Percentiles rank a stretch among this genome's conserved stretches.
Conservation (phyloP, 2,888 invertebrate genomes). For the Beris morrisii region DNA sequence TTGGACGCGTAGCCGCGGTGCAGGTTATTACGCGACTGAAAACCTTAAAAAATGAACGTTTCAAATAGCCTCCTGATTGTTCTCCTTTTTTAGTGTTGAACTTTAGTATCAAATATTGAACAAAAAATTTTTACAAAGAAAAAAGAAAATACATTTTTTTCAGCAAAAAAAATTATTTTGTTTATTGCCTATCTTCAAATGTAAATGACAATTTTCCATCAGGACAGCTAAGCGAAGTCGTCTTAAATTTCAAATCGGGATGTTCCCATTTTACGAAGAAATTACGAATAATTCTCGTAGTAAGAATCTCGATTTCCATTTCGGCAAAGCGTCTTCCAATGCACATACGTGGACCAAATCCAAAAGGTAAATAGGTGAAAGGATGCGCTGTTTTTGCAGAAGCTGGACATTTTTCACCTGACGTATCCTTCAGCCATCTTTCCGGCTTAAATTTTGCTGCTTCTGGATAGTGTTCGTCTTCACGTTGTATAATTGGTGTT, state of each 20-base stretch:
- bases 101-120: too few relatives aligned
- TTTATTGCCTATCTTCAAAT: conserved; percentile 1
- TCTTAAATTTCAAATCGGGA: conserved; percentile 44
- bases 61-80: too few relatives aligned
- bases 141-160: not conserved
- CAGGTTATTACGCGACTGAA: too few relatives aligned
- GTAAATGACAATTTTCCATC: conserved; percentile 53
- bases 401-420: conserved; percentile 7
- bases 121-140: too few relatives aligned
- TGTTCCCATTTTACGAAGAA: conserved; percentile 48
- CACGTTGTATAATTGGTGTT: conserved; percentile 65
- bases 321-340: conserved; percentile 71
- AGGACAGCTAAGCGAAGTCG: conserved; percentile 47
- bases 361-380: conserved; percentile 63
- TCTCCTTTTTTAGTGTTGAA: too few relatives aligned
- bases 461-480: conserved; percentile 65
- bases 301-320: conserved; percentile 63
- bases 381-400: conserved; percentile 42
- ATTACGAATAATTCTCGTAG: conserved; percentile 53
- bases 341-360: conserved; percentile 69
- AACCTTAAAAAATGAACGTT: too few relatives aligned
- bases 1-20: too few relatives aligned
- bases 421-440: conserved; percentile 61
- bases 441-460: conserved; percentile 70
- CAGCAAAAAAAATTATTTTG: not conserved